Evolutionary conservation across 2,113 vertebrate genomes (phyloP).

Genomic region (Actenoides lindsayi): DNA sequence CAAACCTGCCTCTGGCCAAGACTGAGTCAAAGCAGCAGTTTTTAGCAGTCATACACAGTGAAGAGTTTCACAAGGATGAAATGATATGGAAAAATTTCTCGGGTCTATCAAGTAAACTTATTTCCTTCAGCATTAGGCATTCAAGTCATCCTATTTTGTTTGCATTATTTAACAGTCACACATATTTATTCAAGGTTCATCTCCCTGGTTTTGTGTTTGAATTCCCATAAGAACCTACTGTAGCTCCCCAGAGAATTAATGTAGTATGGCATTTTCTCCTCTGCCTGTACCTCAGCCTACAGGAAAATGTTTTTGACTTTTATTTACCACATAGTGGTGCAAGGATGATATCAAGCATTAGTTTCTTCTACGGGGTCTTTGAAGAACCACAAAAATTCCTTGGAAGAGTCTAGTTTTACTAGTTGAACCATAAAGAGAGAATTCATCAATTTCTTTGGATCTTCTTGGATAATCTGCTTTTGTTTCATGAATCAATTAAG

Average conservation of each 20-base stretch:
- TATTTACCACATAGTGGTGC: not conserved
- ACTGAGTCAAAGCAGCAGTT: not conserved
- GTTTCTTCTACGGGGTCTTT: not conserved
- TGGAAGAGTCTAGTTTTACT: not conserved
- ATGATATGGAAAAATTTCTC: not conserved
- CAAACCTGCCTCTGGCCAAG: too few relatives aligned
- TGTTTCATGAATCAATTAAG: not conserved
- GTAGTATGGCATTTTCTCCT: not conserved
- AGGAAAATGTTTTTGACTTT: not conserved
- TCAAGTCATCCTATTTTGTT: not conserved
- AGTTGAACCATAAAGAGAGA: not conserved
- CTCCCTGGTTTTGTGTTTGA: not conserved
- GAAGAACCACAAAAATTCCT: not conserved
- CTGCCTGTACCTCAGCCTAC: not conserved
- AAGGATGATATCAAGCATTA: not conserved
- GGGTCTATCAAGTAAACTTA: not conserved
- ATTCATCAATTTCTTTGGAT: not conserved
- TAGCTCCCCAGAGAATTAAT: not conserved
- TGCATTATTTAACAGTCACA: conserved; percentile 1
- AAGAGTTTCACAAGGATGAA: not conserved
- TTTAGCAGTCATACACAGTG: not conserved
- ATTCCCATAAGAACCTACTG: not conserved
- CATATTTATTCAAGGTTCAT: not conserved
- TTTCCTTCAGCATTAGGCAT: not conserved
- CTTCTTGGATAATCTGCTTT: not conserved